Base-by-base conservation (phyloP, 92 coral and sea anemone species). In the Epizoanthus stellaris region DNA sequence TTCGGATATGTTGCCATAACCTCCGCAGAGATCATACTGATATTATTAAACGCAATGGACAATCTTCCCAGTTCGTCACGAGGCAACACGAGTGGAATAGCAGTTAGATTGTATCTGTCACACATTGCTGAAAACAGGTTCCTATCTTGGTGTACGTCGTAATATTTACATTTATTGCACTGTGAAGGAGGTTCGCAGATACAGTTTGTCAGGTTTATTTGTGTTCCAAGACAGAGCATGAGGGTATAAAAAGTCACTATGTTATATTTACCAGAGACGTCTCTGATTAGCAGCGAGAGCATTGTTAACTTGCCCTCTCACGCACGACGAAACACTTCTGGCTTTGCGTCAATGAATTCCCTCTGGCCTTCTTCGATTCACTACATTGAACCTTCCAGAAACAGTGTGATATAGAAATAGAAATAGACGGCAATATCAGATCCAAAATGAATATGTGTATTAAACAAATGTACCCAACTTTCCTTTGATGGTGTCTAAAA, bases 141-240 rank as follows among this genome's bases (percentile, higher is more conserved):
- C 45, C 3, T 34, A 47, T 57, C 52, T 53, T 75, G 80, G 7
- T 75, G 16, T 23, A 34, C 4, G 15, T 75, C 67, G 11, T 4
- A 23, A 75, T 52, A 34, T 25, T 1, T 23, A 25, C 80, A 75
- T 52, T 57, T 13, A 9, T 52, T 75, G 53, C 80, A 75, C 36
- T 23, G 65, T 23, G 58, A 72, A 9, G 77, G 77, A 9, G 38
- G 60, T 72, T 72, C 77, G 34, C 77, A 72, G 60, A 72, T 72
- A 16, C 36, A 49, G 8, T 72, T 49, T 5, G 77, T 21, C 12
- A 20, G 47, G 57, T 75, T 47, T 4, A 52, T 30, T 40, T 19
- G 47, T 47, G 34, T 72, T 72, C 77, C 77, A 8, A 72, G 77
- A 72, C 42, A 57, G 23, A 72, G 60, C 23, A 72, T 43, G 13